A percentile compares a stretch with the other conserved stretches of the same genome.
Conservation (phyloP, 2,888 invertebrate genomes). For the Chydorus sphaericus region DNA sequence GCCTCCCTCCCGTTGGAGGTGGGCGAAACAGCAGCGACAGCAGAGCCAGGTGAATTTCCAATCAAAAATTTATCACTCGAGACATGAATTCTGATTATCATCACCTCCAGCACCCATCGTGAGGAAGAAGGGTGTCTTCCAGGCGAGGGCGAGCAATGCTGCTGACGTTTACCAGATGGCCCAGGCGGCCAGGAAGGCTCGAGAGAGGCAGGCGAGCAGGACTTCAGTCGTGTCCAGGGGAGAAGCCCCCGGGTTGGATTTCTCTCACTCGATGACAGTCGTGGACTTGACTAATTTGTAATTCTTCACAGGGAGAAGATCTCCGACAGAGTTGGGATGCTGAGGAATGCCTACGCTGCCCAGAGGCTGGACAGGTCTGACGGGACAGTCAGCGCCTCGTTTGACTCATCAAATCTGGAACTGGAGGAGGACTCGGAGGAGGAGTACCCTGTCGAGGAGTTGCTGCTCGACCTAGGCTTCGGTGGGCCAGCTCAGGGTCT, state of each 20-base stretch:
- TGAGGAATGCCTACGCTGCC: slow-evolving; percentile 1
- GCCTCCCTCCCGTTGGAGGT: not conserved
- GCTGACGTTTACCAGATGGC: slow-evolving; percentile 1
- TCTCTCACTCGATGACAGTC: too few relatives aligned
- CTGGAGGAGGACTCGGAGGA: slow-evolving; percentile 66
- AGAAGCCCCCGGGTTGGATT: not conserved
- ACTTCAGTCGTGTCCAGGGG: not conserved
- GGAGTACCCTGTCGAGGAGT: slow-evolving; percentile 69
- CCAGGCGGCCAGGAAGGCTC: not conserved
- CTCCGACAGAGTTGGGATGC: not conserved
- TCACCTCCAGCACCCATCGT: too few relatives aligned
- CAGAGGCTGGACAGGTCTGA: not conserved
- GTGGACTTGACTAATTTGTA: not conserved
- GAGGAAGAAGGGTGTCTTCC: not conserved
- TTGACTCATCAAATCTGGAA: slow-evolving; percentile 48
- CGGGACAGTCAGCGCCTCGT: not conserved
- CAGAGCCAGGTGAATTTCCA: not conserved
- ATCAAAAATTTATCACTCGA: not conserved
- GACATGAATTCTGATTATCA: too few relatives aligned
- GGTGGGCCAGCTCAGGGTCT: slow-evolving; percentile 24
- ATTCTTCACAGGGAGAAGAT: not conserved
- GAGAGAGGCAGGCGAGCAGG: not conserved
- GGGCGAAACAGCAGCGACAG: not conserved
- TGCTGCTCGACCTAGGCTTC: slow-evolving; percentile 48
- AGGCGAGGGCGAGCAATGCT: not conserved